Base-by-base conservation (phyloP, 1,140 invertebrate genomes). In the Drosophila lacertosa region DNA sequence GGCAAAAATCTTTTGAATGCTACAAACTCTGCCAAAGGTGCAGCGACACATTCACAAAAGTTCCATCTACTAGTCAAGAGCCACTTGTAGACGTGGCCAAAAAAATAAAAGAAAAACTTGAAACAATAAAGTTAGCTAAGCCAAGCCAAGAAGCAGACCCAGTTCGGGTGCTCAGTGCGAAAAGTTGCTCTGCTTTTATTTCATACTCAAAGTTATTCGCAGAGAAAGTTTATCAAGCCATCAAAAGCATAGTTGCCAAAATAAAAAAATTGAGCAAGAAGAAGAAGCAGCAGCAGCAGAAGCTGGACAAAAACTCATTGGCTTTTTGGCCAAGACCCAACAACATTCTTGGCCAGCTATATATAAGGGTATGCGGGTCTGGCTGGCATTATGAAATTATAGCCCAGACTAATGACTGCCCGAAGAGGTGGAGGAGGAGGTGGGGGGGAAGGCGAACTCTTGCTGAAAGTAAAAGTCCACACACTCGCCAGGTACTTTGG, bases 161-260 rank as follows among this genome's bases (percentile, higher is more conserved):
- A 29, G 13, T 26, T 48, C 13, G 45, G 45, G 57, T 62, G 74
- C 35, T 47, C 29, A 50, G 44, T 35, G 29, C 29, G 10, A 64
- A 73, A 74, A 53, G 42, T 72, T 79, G 33, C 33, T 67, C 33
- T 45, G 57, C 51, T 55, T 51, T 55, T 54, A 58, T 74, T 62
- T 70, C 40, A 60, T 60, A 58, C 44, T 39, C 39, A 79, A 82
- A 84, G 66, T 76, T 84, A 84, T 84, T 64, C 32, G 50, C 81
- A 80, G 80, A 67, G 80, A 84, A 84, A 84, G 80, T 86, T 84
- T 74, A 20, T 47, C 69, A 60, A 32, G 50, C 54, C 59, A 63
- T 72, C 75, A 75, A 75, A 70, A 83, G 73, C 37, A 54, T 68
- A 74, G 72, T 84, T 84, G 72, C 59, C 76, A 59, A 70, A 73